Evolutionary conservation across 1,140 invertebrate species (phyloP).

Genomic region (Procambarus virginalis): DNA sequence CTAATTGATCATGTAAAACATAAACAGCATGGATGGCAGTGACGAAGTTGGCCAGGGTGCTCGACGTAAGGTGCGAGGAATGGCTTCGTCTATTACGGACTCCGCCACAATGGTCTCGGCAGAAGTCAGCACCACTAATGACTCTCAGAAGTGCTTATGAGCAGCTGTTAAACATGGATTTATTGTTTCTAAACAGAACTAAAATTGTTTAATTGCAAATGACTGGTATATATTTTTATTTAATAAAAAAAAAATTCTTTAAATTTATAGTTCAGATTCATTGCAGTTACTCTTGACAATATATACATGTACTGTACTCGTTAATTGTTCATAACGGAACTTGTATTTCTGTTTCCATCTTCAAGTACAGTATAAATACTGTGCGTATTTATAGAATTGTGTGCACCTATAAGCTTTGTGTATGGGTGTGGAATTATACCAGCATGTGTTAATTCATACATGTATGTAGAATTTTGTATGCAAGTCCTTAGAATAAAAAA

Average conservation of each 20-base stretch:
- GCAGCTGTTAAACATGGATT: not conserved
- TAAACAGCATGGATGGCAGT: constrained; percentile 16
- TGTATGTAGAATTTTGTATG: no score
- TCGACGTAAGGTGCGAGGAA: constrained; percentile 33
- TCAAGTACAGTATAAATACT: no score
- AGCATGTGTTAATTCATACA: no score
- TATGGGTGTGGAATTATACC: no score
- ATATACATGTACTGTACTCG: no score
- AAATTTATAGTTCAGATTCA: not conserved
- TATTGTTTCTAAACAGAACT: not conserved
- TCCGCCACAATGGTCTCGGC: constrained; percentile 26
- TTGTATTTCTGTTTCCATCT: no score
- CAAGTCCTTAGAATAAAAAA: no score
- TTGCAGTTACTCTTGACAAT: not conserved
- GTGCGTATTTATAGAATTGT: no score
- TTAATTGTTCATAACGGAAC: no score
- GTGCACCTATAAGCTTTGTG: no score
- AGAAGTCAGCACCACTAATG: not conserved
- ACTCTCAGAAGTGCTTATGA: constrained; percentile 52
- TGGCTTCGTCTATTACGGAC: not conserved
- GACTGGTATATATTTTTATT: not conserved
- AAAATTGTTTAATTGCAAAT: not conserved
- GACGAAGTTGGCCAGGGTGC: constrained; percentile 47
- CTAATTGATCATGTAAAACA: not conserved
- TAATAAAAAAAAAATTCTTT: not conserved